Evolutionary conservation across 2,888 invertebrate species (phyloP), one percentile per base, ranked within the genome.

Genomic region (Brenthis daphne): DNA sequence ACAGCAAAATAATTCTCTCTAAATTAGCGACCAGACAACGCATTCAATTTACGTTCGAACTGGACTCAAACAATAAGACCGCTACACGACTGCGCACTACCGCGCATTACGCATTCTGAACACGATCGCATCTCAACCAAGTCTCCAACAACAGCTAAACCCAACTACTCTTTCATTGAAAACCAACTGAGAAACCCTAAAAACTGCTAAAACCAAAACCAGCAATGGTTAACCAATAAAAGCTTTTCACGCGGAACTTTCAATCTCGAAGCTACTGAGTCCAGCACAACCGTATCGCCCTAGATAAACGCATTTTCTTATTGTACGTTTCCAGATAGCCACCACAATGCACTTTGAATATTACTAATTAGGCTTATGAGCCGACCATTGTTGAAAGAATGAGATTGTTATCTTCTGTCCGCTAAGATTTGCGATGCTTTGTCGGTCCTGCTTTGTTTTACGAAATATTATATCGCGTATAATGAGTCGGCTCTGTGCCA

Each of bases 301-400:
- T 91, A 91, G 91, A 91, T 92, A 92, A 90, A 85, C 74, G 80
- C 79, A 82, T 84, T 85, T 85, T 87, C 90, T 87, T 88, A 92
- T 92, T 91, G 91, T 91, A 86, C 85, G 84, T 85, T 84, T 85
- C 80, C 83, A 80, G 90, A 90, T 89, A 89, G 79, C 84, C 76
- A 78, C 86, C 84, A 89, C 90, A 91, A 91, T 90, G 90, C 90
- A 87, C 86, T 85, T 83, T 87, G 89, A 90, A 91, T 92, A 92
- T 92, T 91, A 91, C 92, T 92, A 92, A 92, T 92, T 92, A 92
- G 92, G 88, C 89, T 91, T 91, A 92, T 92, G 90, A 90, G 86
- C 83, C 84, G 85, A 83, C 90, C 90, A 91, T 91, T 91, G 90
- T 92, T 89, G 90, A 89, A 91, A 91, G 90, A 90, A 88, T 87